These are phyloP conservation scores for Tapirus terrestris DNA, from an alignment of 2,113 vertebrate genomes.

Conservation along the genomic window DNA sequence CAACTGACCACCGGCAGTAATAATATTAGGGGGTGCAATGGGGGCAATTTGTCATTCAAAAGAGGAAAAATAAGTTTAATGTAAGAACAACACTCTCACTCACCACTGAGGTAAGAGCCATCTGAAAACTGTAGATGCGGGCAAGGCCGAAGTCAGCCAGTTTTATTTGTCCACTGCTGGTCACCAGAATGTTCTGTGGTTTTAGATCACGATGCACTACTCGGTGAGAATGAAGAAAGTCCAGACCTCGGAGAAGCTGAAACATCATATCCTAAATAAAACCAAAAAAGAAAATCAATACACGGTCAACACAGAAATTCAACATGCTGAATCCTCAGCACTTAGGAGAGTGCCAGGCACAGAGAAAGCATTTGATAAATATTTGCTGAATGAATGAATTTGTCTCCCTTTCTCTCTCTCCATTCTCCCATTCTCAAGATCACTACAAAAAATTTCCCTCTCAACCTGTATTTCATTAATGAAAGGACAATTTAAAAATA, in stretches of 20 bases:
- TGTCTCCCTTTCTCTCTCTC: background rate
- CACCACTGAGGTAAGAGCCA: conserved; percentile 99
- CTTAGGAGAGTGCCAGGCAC: background rate
- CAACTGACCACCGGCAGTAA: background rate
- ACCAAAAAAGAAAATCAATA: conserved; percentile 35
- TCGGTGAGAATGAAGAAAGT: conserved; percentile 98
- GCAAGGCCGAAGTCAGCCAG: conserved; percentile 97
- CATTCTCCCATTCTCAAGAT: background rate
- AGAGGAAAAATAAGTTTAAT: background rate
- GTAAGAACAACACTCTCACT: conserved; percentile 83
- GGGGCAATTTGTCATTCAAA: background rate
- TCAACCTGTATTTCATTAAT: background rate
- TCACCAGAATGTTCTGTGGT: conserved; percentile 98
- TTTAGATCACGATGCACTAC: conserved; percentile 99
- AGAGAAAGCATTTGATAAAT: background rate
- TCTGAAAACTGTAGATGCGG: conserved; percentile 99
- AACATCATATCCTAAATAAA: conserved; percentile 97
- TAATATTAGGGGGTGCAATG: background rate
- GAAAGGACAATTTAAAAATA: conserved; percentile 38
- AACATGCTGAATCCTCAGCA: background rate
- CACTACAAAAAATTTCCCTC: background rate
- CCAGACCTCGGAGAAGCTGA: conserved; percentile 97
- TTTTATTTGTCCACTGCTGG: conserved; percentile 97
- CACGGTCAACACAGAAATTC: conserved; percentile 34
- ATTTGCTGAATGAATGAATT: background rate